A percentile compares a stretch with the other conserved stretches of the same genome.
Evolutionary conservation across 2,113 vertebrate species (phyloP).

Genomic region (Aphelocoma coerulescens): DNA sequence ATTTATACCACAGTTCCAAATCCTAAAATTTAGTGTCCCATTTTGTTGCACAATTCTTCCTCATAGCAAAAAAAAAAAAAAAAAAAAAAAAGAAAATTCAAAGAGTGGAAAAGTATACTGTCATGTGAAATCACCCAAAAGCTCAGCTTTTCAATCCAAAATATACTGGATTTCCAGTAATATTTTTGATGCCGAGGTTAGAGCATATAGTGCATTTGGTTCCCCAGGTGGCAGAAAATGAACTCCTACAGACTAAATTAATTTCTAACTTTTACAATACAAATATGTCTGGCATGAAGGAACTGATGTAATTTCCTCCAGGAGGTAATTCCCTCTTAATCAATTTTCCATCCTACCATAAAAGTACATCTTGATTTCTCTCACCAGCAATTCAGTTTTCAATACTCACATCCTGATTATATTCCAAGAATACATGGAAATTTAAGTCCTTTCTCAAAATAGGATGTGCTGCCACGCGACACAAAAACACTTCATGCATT

Average conservation of each 20-base stretch:
- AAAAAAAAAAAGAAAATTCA: too few species aligned
- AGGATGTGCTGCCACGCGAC: conserved; percentile 95
- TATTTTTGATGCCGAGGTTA: neutral
- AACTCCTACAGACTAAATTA: neutral
- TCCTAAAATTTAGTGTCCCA: neutral
- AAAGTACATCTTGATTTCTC: conserved; percentile 31
- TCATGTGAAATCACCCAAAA: neutral
- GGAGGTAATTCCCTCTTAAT: conserved; percentile 42
- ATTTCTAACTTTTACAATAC: neutral
- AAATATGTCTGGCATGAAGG: conserved; percentile 18
- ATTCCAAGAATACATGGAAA: conserved; percentile 98
- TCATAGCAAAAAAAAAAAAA: neutral
- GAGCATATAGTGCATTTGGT: neutral
- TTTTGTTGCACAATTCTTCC: neutral
- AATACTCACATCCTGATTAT: conserved; percentile 97
- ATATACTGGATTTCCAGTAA: neutral
- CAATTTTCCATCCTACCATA: conserved; percentile 15
- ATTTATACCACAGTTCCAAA: neutral
- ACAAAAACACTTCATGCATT: conserved; percentile 98
- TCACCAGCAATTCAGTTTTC: conserved; percentile 3
- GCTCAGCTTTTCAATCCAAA: neutral
- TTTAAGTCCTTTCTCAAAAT: conserved; percentile 97
- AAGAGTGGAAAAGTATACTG: neutral
- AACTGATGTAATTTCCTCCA: neutral
- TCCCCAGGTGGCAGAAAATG: neutral